phyloP scores from a whole-genome alignment of 1,140 invertebrate genomes.

The Planococcus citri region DNA sequence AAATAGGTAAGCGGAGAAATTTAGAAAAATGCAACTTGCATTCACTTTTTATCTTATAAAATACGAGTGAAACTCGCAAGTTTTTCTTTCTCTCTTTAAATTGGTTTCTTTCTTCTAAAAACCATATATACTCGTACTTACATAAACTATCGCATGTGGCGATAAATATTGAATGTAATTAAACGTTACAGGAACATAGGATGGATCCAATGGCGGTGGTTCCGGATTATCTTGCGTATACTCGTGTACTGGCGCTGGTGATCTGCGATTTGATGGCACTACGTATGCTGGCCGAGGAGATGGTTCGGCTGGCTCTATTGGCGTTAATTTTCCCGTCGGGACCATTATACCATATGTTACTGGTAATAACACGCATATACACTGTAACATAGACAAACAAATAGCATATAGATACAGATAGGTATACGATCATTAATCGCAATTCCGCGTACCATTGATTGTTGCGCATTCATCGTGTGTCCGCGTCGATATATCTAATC shows the following conservation, averaged over 20 bases:
- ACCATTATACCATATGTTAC: constrained; percentile 25
- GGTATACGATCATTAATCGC: too few relatives aligned
- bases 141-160: constrained; percentile 25
- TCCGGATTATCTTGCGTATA: constrained; percentile 29
- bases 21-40: too few relatives aligned
- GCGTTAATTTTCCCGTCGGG: constrained; percentile 29
- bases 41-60: too few relatives aligned
- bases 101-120: too few relatives aligned
- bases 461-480: too few relatives aligned
- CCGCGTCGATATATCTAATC: too few relatives aligned
- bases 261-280: background rate
- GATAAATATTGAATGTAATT: constrained; percentile 28
- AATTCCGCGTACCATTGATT: too few relatives aligned
- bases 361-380: background rate
- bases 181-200: constrained; percentile 26
- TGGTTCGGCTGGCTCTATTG: constrained; percentile 28
- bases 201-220: constrained; percentile 29
- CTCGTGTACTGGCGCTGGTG: constrained; percentile 28
- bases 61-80: too few relatives aligned
- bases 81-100: too few relatives aligned
- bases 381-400: background rate
- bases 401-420: too few relatives aligned
- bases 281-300: constrained; percentile 19
- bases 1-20: too few relatives aligned
- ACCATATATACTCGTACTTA: too few relatives aligned